phyloP scores from a whole-genome alignment of 2,113 vertebrate species.

The Willisornis vidua region DNA sequence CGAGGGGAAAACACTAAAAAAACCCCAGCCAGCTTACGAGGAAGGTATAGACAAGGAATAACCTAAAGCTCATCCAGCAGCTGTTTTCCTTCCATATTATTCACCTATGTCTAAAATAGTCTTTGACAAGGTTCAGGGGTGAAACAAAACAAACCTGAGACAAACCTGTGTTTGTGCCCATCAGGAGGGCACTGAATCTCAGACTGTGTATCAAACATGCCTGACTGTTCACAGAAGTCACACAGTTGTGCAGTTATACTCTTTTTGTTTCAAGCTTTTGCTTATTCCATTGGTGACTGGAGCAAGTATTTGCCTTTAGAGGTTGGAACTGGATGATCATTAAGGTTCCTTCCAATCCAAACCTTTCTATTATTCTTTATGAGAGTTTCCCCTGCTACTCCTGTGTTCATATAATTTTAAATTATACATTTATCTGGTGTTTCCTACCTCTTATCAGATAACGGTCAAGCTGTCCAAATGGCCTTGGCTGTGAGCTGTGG shows the following conservation, averaged over 20 bases:
- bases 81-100: background rate
- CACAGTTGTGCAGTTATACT: fast-evolving
- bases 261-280: background rate
- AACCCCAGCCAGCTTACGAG: background rate
- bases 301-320: background rate
- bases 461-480: background rate
- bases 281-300: background rate
- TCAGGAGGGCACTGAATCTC: background rate
- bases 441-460: background rate
- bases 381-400: background rate
- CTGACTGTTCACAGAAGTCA: background rate
- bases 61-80: background rate
- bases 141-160: background rate
- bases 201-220: fast-evolving
- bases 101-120: background rate
- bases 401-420: background rate
- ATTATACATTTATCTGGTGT: background rate
- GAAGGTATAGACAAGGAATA: background rate
- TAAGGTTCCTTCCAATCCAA: background rate
- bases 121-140: background rate
- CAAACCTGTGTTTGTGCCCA: background rate
- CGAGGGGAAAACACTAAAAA: background rate
- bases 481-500: background rate
- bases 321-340: background rate
- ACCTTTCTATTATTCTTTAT: background rate